These are phyloP conservation scores for Cordylochernes scorpioides DNA, from an alignment of 2,888 invertebrate species.

Conservation along the genomic window DNA sequence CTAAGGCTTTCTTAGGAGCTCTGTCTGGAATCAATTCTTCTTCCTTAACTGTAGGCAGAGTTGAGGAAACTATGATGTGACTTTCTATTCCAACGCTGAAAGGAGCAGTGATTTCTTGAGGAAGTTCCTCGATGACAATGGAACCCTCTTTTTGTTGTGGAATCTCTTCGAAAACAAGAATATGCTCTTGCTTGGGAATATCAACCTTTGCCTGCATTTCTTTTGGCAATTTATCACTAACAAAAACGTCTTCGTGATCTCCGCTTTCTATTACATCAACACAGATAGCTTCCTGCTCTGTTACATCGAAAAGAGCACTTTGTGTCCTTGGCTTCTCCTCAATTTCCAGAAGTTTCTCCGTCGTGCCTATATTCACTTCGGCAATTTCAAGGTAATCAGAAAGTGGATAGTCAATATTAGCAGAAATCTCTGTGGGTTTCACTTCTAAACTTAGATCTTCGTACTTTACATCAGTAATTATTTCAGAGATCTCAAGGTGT, in stretches of 20 bases:
- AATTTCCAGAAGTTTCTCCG: conserved; percentile 5
- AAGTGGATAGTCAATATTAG: conserved; percentile 4
- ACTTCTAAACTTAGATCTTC: conserved; percentile 5
- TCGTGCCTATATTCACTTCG: conserved; percentile 8
- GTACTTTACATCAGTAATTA: conserved; percentile 6
- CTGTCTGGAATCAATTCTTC: conserved; percentile 1
- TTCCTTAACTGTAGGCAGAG: background rate
- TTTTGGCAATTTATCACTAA: conserved; percentile 3
- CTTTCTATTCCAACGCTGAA: background rate
- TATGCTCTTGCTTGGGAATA: conserved; percentile 4
- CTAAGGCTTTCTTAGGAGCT: conserved; percentile 6
- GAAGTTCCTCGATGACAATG: conserved; percentile 2
- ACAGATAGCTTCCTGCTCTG: conserved; percentile 8
- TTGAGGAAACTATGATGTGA: conserved; percentile 2
- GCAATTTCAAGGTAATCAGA: conserved; percentile 7
- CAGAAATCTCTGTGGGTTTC: conserved; percentile 3
- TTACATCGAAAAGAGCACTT: conserved; percentile 4
- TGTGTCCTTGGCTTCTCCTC: conserved; percentile 6
- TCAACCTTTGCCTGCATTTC: conserved; percentile 3
- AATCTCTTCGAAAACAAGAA: conserved; percentile 5
- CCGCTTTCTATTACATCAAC: conserved; percentile 9
- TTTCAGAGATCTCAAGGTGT: conserved; percentile 10
- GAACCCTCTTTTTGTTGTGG: conserved; percentile 6
- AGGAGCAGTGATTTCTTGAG: conserved; percentile 30
- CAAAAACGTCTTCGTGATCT: conserved; percentile 8